Conservation (phyloP, 1,140 invertebrate species). For the Drosophila obscura region DNA sequence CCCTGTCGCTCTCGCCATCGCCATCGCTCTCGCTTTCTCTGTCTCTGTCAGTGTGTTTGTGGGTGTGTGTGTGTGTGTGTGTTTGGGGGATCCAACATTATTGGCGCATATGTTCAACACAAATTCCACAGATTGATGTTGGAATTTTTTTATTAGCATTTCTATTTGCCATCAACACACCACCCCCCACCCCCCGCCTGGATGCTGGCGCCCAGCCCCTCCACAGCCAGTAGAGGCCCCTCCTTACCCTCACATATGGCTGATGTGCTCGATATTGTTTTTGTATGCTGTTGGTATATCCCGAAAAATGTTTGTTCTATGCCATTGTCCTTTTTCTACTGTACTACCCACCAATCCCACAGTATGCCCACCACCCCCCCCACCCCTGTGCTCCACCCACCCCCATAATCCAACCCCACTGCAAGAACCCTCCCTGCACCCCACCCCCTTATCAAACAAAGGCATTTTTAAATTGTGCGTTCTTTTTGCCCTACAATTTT, state of each 20-base stretch:
- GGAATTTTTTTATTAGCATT: constrained; percentile 83
- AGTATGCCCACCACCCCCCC: background rate
- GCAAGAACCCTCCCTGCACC: too few relatives aligned
- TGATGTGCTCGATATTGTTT: constrained; percentile 20
- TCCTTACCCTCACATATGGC: constrained; percentile 12
- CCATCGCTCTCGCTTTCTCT: background rate
- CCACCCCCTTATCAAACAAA: constrained; percentile 56
- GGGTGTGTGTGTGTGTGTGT: background rate
- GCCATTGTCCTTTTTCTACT: constrained; percentile 74
- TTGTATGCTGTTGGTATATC: constrained; percentile 21
- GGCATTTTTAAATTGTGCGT: constrained; percentile 78
- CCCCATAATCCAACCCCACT: background rate
- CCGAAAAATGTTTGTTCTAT: constrained; percentile 40
- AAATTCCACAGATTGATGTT: constrained; percentile 83
- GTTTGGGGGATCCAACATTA: constrained; percentile 52
- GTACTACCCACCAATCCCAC: constrained; percentile 1
- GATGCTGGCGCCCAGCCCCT: background rate
- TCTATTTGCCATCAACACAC: constrained; percentile 59
- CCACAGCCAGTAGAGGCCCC: too few relatives aligned
- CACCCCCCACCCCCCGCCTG: background rate
- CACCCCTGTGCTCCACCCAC: too few relatives aligned
- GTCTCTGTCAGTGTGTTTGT: constrained; percentile 1
- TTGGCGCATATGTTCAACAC: constrained; percentile 82
- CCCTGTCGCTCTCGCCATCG: background rate
- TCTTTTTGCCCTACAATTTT: constrained; percentile 41